Conservation (phyloP, 2,113 vertebrate species). For the Cyrtonyx montezumae region DNA sequence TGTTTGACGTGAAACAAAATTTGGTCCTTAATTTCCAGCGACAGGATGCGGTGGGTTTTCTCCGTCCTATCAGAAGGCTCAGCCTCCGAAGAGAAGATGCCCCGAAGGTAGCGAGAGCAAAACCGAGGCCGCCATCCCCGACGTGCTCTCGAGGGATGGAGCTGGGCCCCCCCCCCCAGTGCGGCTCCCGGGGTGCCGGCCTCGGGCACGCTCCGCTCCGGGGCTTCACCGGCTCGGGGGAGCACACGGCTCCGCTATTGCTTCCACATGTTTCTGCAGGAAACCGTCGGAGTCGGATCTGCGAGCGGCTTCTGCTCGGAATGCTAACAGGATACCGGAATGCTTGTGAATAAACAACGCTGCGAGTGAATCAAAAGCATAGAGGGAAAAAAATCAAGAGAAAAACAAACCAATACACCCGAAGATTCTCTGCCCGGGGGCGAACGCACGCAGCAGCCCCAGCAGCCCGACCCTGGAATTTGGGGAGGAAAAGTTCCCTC, state of each 20-base stretch:
- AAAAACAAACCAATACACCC: background rate
- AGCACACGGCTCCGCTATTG: slow-evolving; percentile 82
- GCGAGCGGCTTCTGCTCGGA: slow-evolving; percentile 88
- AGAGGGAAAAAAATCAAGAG: background rate
- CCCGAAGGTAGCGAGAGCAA: background rate
- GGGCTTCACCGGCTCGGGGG: slow-evolving; percentile 73
- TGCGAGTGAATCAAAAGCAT: background rate
- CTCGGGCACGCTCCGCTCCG: slow-evolving; percentile 4
- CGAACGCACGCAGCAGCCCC: background rate
- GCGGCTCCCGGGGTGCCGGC: background rate
- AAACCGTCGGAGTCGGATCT: slow-evolving; percentile 79
- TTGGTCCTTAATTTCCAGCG: background rate
- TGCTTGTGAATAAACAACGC: slow-evolving; percentile 72
- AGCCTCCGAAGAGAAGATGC: background rate
- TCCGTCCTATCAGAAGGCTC: background rate
- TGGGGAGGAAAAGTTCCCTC: background rate
- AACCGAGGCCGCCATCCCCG: background rate
- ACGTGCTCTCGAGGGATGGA: background rate
- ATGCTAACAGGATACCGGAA: slow-evolving; percentile 85
- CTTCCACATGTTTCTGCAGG: slow-evolving; percentile 95
- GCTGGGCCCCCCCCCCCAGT: background rate
- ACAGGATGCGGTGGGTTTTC: background rate
- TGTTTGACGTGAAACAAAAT: background rate
- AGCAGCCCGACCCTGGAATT: background rate
- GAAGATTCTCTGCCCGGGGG: background rate